Conservation (phyloP, 2,113 vertebrate genomes). For the Myxocyprinus asiaticus region DNA sequence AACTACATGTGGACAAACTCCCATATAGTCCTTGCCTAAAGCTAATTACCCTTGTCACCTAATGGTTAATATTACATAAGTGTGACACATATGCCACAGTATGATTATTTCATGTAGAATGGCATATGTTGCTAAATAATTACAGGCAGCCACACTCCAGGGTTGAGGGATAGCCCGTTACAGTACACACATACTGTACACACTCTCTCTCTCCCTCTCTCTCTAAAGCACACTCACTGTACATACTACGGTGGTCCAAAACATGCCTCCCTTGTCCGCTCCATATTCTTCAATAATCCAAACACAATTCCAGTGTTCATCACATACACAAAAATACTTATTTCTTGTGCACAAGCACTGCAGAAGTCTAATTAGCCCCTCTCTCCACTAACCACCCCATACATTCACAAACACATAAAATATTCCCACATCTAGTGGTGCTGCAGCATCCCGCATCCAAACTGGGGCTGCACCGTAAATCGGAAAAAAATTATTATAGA, state of each 20-base stretch:
- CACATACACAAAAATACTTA: neutral
- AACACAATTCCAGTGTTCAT: constrained; percentile 29
- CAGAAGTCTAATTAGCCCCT: constrained; percentile 36
- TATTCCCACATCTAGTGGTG: neutral
- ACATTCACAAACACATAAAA: constrained; percentile 48
- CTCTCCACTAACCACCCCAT: constrained; percentile 29
- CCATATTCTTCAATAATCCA: constrained; percentile 12
- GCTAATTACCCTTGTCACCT: constrained; percentile 14
- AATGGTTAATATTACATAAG: constrained; percentile 28
- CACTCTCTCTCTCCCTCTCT: constrained; percentile 22
- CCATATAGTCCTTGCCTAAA: constrained; percentile 10
- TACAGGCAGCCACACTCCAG: constrained; percentile 37
- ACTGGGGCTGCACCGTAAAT: neutral
- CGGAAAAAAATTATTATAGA: neutral
- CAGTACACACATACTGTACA: neutral
- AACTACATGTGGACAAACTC: constrained; percentile 2
- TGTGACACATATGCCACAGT: constrained; percentile 36
- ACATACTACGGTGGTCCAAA: neutral
- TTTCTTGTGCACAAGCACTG: neutral
- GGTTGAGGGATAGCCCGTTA: constrained; percentile 45
- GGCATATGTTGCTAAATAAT: constrained; percentile 50
- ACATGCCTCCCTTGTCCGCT: neutral
- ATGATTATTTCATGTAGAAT: constrained; percentile 52
- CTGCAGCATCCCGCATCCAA: neutral
- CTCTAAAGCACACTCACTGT: constrained; percentile 22